These are phyloP conservation scores for Gopherus evgoodei DNA, from an alignment of 2,113 vertebrate species.

Conservation along the genomic window DNA sequence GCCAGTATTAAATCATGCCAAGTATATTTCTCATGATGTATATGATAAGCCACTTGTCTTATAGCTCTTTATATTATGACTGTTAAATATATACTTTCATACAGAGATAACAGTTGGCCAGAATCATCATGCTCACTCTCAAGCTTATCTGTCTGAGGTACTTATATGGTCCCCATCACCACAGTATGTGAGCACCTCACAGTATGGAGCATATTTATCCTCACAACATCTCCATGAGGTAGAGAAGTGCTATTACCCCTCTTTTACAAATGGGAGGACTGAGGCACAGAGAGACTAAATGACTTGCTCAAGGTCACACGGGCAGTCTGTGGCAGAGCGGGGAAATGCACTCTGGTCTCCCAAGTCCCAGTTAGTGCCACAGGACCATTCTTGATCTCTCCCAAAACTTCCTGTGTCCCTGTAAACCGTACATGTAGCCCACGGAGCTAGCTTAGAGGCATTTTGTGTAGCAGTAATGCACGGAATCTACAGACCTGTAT, in stretches of 20 bases:
- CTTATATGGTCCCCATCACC: not conserved
- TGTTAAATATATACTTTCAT: not conserved
- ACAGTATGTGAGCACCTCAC: not conserved
- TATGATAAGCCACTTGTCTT: constrained; percentile 17
- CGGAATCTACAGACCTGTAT: not conserved
- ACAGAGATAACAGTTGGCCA: not conserved
- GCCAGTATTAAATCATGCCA: not conserved
- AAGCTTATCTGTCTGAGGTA: not conserved
- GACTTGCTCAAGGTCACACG: not conserved
- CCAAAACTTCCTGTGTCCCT: not conserved
- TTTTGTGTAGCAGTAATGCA: not conserved
- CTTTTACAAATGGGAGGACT: not conserved
- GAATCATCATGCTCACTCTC: not conserved
- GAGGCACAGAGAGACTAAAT: not conserved
- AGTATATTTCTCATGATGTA: constrained; percentile 37
- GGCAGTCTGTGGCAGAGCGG: not conserved
- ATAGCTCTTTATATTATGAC: not conserved
- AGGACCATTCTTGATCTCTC: not conserved
- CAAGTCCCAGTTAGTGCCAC: not conserved
- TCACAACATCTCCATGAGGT: not conserved
- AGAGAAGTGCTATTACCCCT: not conserved
- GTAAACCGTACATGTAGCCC: not conserved
- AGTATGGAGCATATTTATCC: not conserved
- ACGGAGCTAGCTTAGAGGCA: not conserved
- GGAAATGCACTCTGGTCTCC: not conserved